Percentiles rank a stretch among this genome's conserved stretches.
Evolutionary conservation across 2,888 invertebrate species (phyloP).

Genomic region (Loripinus fragilis): DNA sequence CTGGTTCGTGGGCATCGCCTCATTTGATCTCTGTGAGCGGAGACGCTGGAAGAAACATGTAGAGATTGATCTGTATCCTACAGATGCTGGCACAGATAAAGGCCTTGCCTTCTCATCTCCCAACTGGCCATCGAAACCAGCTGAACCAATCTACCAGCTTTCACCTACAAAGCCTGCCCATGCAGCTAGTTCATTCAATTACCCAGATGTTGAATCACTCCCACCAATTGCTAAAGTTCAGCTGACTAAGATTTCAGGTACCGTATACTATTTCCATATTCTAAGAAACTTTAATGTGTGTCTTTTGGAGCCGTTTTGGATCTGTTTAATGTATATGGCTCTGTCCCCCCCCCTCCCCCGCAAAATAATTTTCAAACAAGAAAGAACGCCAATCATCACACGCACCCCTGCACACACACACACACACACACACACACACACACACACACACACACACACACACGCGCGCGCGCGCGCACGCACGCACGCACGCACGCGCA

Average conservation of each 20-base stretch:
- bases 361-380: no score
- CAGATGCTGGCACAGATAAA: conserved; percentile 97
- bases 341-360: no score
- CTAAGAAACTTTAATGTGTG: no score
- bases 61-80: conserved; percentile 94
- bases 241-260: conserved; percentile 77
- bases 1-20: conserved; percentile 96
- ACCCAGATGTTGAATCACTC: conserved; percentile 93
- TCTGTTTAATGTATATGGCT: no score
- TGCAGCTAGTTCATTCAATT: conserved; percentile 97
- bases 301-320: no score
- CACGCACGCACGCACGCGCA: no score
- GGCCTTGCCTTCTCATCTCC: conserved; percentile 98
- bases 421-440: no score
- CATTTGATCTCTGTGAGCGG: conserved; percentile 94
- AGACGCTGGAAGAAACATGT: conserved; percentile 96
- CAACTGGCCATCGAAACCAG: conserved; percentile 96
- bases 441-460: no score
- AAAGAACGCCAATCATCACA: no score
- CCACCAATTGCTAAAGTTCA: conserved; percentile 94
- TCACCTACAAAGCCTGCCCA: conserved; percentile 95
- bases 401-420: no score
- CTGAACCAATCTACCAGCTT: conserved; percentile 94
- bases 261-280: no score
- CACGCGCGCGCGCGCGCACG: no score